Evolutionary conservation across 1,140 invertebrate genomes (phyloP), one percentile per base, ranked within the genome.

Genomic region (Drosophila rhopaloa): DNA sequence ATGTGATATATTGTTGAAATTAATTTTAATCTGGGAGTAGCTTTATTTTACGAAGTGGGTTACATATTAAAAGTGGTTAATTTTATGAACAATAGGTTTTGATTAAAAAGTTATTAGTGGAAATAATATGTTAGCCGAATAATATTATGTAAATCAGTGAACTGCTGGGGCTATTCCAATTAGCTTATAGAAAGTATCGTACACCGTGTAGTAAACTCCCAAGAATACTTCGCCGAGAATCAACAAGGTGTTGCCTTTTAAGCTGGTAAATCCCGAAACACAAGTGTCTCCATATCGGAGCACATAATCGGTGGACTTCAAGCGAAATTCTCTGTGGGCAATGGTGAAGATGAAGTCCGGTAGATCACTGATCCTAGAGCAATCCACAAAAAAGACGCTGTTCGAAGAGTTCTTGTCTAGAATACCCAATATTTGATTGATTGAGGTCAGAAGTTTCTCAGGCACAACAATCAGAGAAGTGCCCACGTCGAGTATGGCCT

Each of bases 401-500:
- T 35, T 46, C 2, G 63, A 27, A 9, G 54, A 50, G 0, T 95
- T 96, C 16, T 95, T 97, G 44, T 98, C 98, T 76, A 99, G 66
- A 0, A 57, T 94, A 16, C 93, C 93, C 29, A 82, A 32, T 7
- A 74, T 41, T 93, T 96, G 93, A 91, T 99, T 99, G 19, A 99
- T 95, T 37, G 93, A 92, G 37, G 93, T 92, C 53, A 99, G 93
- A 93, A 98, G 97, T 0, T 75, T 32, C 0, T 11, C 7, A 4
- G 99, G 98, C 41, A 98, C 98, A 83, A 97, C 98, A 88, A 99
- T 97, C 13, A 99, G 94, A 43, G 97, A 98, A 61, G 99, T 99
- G 72, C 98, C 99, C 70, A 98, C 99, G 93, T 99, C 99, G 50
- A 98, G 98, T 93, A 99, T 99, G 40, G 98, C 98, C 93, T 97